Evolutionary conservation across 2,113 vertebrate genomes (phyloP).

Genomic region (Cervus canadensis): DNA sequence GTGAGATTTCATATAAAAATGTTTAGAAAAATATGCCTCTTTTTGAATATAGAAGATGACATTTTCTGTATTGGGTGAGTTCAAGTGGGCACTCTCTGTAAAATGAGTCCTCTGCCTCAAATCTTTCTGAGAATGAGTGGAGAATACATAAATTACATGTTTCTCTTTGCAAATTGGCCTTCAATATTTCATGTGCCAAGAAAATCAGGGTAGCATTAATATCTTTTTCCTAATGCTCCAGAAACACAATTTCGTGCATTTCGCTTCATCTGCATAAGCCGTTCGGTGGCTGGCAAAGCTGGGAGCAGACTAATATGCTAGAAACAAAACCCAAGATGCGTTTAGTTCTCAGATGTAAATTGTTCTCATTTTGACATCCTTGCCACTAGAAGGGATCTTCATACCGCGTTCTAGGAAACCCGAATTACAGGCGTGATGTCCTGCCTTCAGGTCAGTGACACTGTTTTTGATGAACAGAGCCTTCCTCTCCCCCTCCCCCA

Average conservation of each 20-base stretch:
- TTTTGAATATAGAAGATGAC: slow-evolving; percentile 22
- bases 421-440: not conserved
- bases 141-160: slow-evolving; percentile 30
- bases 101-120: slow-evolving; percentile 22
- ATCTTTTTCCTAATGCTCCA: slow-evolving; percentile 20
- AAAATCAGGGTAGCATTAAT: slow-evolving; percentile 42
- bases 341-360: not conserved
- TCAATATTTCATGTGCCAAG: slow-evolving; percentile 29
- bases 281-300: not conserved
- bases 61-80: not conserved
- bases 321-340: not conserved
- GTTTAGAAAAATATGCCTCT: not conserved
- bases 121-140: not conserved
- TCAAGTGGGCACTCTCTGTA: not conserved
- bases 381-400: not conserved
- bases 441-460: not conserved
- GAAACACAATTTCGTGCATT: not conserved
- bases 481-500: no score
- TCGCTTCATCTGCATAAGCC: not conserved
- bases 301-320: not conserved
- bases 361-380: not conserved
- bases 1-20: slow-evolving; percentile 32
- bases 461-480: not conserved
- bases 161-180: slow-evolving; percentile 39
- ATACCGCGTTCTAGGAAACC: not conserved